Conservation (phyloP, 2,888 invertebrate genomes). For the Drosophila pseudotalamancana region DNA sequence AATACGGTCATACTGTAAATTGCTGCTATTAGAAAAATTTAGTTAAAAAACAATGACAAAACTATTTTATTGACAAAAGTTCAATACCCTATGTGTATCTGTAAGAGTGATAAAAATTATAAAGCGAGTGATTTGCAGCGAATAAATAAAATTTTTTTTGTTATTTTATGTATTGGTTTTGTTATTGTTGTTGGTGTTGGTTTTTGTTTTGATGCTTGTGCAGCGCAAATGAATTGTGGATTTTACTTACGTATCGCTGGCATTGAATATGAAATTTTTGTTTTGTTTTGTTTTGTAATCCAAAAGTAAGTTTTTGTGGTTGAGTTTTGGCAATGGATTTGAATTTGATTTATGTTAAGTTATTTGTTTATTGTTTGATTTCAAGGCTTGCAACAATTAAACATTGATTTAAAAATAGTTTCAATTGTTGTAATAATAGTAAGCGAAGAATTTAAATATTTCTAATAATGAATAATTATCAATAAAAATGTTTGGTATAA, state of each 20-base stretch:
- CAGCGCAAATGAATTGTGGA: slow-evolving; percentile 5
- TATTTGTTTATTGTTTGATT: slow-evolving; percentile 13
- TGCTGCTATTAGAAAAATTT: too few species aligned
- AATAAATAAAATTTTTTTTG: too few species aligned
- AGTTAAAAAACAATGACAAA: too few species aligned
- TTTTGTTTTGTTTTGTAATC: slow-evolving; percentile 40
- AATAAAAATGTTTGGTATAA: slow-evolving; percentile 16
- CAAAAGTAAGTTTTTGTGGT: slow-evolving; percentile 22
- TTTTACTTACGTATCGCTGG: slow-evolving; percentile 50
- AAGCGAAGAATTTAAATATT: too few species aligned
- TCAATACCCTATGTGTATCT: too few species aligned
- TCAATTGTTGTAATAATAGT: too few species aligned
- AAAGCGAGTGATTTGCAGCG: too few species aligned
- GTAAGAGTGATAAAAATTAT: too few species aligned
- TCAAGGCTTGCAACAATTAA: neutral
- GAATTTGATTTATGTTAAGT: slow-evolving; percentile 10
- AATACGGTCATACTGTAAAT: too few species aligned
- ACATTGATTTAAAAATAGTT: slow-evolving; percentile 18
- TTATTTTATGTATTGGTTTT: too few species aligned
- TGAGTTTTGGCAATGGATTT: slow-evolving; percentile 25
- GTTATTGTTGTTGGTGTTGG: neutral
- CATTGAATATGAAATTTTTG: slow-evolving; percentile 35
- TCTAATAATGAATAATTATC: slow-evolving; percentile 12
- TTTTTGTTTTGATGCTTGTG: too few species aligned
- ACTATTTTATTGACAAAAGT: too few species aligned